phyloP scores from a whole-genome alignment of 2,888 invertebrate genomes.

The Drosophila recens region DNA sequence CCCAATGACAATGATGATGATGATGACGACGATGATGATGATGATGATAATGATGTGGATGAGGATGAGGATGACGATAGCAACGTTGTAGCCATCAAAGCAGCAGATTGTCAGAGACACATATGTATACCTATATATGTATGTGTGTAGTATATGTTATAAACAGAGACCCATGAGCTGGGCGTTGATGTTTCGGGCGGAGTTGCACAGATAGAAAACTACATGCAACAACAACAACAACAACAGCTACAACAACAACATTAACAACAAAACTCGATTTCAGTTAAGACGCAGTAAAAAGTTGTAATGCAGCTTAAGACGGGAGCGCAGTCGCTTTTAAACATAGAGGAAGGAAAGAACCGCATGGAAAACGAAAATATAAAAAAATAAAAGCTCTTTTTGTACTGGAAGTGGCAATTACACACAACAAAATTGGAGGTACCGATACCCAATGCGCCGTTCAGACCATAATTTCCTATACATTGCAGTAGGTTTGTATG shows the following conservation, averaged over 20 bases:
- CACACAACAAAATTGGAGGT: slow-evolving; percentile 76
- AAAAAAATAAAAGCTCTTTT: slow-evolving; percentile 54
- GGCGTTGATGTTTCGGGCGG: slow-evolving; percentile 79
- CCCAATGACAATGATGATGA: slow-evolving; percentile 31
- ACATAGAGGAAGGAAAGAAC: slow-evolving; percentile 80
- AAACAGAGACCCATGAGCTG: slow-evolving; percentile 61
- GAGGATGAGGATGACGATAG: slow-evolving; percentile 47
- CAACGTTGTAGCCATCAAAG: slow-evolving; percentile 65
- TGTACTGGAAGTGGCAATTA: slow-evolving; percentile 74
- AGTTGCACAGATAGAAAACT: slow-evolving; percentile 79
- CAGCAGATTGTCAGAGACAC: slow-evolving; percentile 72
- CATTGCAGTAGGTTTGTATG: neutral
- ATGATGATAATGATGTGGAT: too few species aligned
- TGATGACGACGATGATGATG: slow-evolving; percentile 19
- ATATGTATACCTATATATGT: slow-evolving; percentile 12
- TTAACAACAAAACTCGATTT: slow-evolving; percentile 77
- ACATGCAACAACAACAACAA: slow-evolving; percentile 45
- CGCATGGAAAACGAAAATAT: slow-evolving; percentile 68
- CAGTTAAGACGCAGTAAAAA: slow-evolving; percentile 82
- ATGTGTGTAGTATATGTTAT: slow-evolving; percentile 14
- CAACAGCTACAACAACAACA: slow-evolving; percentile 30
- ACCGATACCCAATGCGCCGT: slow-evolving; percentile 26
- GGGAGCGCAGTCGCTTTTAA: slow-evolving; percentile 76
- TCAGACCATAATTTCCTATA: slow-evolving; percentile 61
- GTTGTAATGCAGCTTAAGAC: slow-evolving; percentile 82